phyloP scores from a whole-genome alignment of 2,888 invertebrate species.

The Empis stercorea region DNA sequence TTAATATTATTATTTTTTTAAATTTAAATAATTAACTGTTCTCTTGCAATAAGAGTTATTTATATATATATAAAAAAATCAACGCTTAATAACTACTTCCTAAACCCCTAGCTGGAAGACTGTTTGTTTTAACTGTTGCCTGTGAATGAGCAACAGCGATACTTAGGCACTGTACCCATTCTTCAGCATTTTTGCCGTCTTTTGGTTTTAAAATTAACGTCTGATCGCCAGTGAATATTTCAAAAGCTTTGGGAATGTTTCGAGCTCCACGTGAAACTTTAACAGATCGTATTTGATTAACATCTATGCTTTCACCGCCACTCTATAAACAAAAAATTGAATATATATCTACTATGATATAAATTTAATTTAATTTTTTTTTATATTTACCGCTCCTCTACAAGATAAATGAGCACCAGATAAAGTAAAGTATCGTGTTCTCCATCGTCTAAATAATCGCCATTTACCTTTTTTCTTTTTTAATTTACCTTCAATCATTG shows the following conservation, averaged over 20 bases:
- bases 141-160: constrained; percentile 73
- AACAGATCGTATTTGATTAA: constrained; percentile 89
- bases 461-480: constrained; percentile 88
- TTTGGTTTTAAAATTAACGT: constrained; percentile 87
- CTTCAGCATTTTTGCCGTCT: constrained; percentile 87
- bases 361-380: neutral
- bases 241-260: constrained; percentile 90
- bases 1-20: neutral
- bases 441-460: constrained; percentile 82
- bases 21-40: neutral
- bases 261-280: constrained; percentile 82
- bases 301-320: constrained; percentile 75
- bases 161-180: constrained; percentile 91
- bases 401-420: constrained; percentile 86
- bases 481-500: constrained; percentile 79
- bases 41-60: too few relatives aligned
- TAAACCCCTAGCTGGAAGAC: constrained; percentile 28
- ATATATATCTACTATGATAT: neutral
- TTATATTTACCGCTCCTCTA: constrained; percentile 57
- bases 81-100: constrained; percentile 8
- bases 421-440: constrained; percentile 86
- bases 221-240: constrained; percentile 90
- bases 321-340: constrained; percentile 54
- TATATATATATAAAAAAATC: neutral
- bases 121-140: constrained; percentile 35